A percentile compares a stretch with the other conserved stretches of the same genome.
Evolutionary conservation across 1,140 invertebrate species (phyloP).

Genomic region (Ooceraea biroi): DNA sequence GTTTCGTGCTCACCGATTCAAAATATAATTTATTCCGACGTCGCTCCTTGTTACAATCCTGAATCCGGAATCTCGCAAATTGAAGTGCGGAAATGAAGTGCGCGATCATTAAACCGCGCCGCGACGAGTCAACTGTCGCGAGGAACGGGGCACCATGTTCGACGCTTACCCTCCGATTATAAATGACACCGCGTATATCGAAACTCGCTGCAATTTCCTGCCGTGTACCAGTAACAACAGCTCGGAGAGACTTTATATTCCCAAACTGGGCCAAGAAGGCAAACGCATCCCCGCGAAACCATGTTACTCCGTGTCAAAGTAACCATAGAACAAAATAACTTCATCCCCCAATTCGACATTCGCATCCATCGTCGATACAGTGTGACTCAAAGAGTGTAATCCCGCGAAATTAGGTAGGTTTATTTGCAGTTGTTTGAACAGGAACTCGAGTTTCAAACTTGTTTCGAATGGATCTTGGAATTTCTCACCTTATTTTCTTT

Average conservation of each 20-base stretch:
- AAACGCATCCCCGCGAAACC: slow-evolving; percentile 52
- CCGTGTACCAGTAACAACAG: slow-evolving; percentile 56
- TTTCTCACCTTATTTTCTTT: background rate
- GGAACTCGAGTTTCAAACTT: background rate
- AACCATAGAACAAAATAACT: slow-evolving; percentile 48
- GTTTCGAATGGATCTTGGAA: background rate
- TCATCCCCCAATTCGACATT: slow-evolving; percentile 43
- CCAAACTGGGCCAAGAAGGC: slow-evolving; percentile 48
- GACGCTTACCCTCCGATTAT: slow-evolving; percentile 31
- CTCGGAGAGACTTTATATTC: slow-evolving; percentile 60
- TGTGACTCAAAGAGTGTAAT: background rate
- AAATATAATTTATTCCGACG: slow-evolving; percentile 6
- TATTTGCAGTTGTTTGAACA: background rate
- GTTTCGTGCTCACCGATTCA: too few relatives aligned
- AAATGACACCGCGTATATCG: slow-evolving; percentile 57
- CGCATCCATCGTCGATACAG: slow-evolving; percentile 21
- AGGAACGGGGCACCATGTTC: slow-evolving; percentile 14
- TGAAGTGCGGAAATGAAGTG: slow-evolving; percentile 46
- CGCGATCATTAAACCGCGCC: slow-evolving; percentile 40
- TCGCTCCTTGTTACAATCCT: background rate
- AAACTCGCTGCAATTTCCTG: slow-evolving; percentile 70
- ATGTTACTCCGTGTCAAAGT: slow-evolving; percentile 42
- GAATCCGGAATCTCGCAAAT: slow-evolving; percentile 5
- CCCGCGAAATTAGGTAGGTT: background rate
- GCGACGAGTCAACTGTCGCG: slow-evolving; percentile 36